These are phyloP conservation scores for Yponomeuta malinellus DNA, from an alignment of 2,888 invertebrate genomes.

Conservation along the genomic window DNA sequence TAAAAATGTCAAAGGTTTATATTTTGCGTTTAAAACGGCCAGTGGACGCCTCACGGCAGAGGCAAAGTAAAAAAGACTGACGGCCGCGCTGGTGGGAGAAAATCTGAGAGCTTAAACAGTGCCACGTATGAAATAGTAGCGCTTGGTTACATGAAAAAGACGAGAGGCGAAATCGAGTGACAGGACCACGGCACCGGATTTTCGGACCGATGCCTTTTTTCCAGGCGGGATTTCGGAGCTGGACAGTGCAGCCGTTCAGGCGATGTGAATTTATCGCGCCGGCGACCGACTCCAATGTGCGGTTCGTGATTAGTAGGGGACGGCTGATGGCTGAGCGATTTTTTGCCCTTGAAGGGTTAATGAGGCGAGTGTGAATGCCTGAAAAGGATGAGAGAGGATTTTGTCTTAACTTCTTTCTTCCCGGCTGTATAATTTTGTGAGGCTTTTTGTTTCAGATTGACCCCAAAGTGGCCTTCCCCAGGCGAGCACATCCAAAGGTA, in stretches of 20 bases:
- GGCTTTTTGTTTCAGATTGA: slow-evolving; percentile 90
- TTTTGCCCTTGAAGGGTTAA: slow-evolving; percentile 27
- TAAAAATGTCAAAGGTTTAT: slow-evolving; percentile 73
- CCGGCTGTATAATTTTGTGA: slow-evolving; percentile 1
- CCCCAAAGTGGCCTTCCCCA: slow-evolving; percentile 99
- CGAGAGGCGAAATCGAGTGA: slow-evolving; percentile 73
- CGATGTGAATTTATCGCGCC: slow-evolving; percentile 63
- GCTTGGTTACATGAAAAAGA: slow-evolving; percentile 76
- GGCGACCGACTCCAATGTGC: slow-evolving; percentile 45
- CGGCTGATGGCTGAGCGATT: slow-evolving; percentile 40
- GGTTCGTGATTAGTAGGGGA: slow-evolving; percentile 59
- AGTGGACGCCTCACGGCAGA: slow-evolving; percentile 57
- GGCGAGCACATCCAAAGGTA: slow-evolving; percentile 99
- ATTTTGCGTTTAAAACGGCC: slow-evolving; percentile 74
- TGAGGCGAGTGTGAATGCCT: slow-evolving; percentile 10
- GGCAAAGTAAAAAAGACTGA: slow-evolving; percentile 69
- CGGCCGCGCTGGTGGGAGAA: slow-evolving; percentile 65
- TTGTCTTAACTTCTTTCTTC: slow-evolving; percentile 2
- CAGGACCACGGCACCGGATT: slow-evolving; percentile 68
- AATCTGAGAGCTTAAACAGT: slow-evolving; percentile 76
- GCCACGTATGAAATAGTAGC: slow-evolving; percentile 73
- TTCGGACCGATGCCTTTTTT: slow-evolving; percentile 65
- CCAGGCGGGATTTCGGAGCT: slow-evolving; percentile 58
- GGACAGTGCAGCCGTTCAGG: slow-evolving; percentile 52
- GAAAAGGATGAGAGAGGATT: not conserved